Evolutionary conservation across 2,797 vertebrate species (phyloP), one percentile per base, ranked within the genome.

Genomic region (Gouania willdenowi): DNA sequence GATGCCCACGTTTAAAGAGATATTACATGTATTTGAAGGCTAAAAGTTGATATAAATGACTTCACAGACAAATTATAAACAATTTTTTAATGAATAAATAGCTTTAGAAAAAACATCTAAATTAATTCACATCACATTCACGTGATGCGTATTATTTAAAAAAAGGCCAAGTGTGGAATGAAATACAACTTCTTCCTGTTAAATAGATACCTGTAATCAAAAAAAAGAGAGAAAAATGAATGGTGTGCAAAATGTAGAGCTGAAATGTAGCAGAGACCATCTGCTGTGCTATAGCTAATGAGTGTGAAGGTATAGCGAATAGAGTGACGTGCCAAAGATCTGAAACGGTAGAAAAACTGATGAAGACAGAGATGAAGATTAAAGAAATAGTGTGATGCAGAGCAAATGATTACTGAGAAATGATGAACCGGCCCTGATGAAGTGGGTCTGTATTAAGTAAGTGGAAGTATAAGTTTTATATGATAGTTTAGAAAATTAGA

Each of bases 231-330:
- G 14, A 19, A 5, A 19, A 22, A 14, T 47, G 18, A 20, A 45
- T 48, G 18, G 28, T 48, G 17, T 39, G 41, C 60, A 41, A 41
- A 62, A 56, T 74, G 62, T 43, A 58, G 38, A 49, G 47, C 34
- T 30, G 16, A 57, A 43, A 55, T 49, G 29, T 33, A 33, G 20
- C 21, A 0, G 38, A 9, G 46, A 59, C 69, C 69, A 74, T 80
- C 75, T 82, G 24, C 38, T 26, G 41, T 15, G 53, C 48, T 61
- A 46, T 25, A 47, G 49, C 45, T 58, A 76, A 71, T 55, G 57
- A 61, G 43, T 59, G 51, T 57, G 62, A 63, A 48, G 33, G 45
- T 26, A 64, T 57, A 43, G n/a, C 46, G 41, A 61, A 68, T 64
- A 70, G 56, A 66, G 71, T 46, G 73, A 57, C 23, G 26, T 28